phyloP scores from a whole-genome alignment of 2,797 vertebrate genomes.

The Diplodus sargus region DNA sequence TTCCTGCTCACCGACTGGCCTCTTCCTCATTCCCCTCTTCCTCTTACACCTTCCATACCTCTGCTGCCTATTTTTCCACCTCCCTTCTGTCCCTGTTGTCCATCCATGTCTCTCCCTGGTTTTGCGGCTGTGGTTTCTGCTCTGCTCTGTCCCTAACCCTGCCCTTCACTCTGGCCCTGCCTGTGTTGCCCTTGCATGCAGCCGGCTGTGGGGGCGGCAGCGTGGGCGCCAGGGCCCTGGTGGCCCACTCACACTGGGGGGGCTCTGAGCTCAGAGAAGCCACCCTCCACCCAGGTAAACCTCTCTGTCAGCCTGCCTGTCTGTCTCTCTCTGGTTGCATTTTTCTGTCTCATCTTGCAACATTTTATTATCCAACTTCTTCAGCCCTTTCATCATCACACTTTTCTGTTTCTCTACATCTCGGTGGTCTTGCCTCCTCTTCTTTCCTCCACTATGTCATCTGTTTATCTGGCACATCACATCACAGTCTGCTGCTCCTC shows the following conservation, averaged over 20 bases:
- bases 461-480: slow-evolving; percentile 33
- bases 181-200: slow-evolving; percentile 81
- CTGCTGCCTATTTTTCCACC: slow-evolving; percentile 31
- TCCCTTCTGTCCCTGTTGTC: slow-evolving; percentile 22
- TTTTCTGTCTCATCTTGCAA: slow-evolving; percentile 18
- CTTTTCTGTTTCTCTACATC: slow-evolving; percentile 5
- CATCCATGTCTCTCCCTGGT: slow-evolving; percentile 51
- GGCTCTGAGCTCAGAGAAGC: slow-evolving; percentile 78
- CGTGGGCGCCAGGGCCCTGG: slow-evolving; percentile 66
- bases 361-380: slow-evolving; percentile 11
- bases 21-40: slow-evolving; percentile 28
- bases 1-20: slow-evolving; percentile 37
- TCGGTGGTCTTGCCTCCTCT: slow-evolving; percentile 37
- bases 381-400: background rate
- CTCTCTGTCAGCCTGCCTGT: slow-evolving; percentile 44
- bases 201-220: slow-evolving; percentile 65
- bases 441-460: slow-evolving; percentile 26
- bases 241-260: slow-evolving; percentile 66
- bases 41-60: slow-evolving; percentile 27
- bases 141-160: slow-evolving; percentile 74
- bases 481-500: slow-evolving; percentile 32
- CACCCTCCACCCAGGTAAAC: slow-evolving; percentile 79
- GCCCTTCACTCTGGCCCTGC: slow-evolving; percentile 75
- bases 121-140: slow-evolving; percentile 73
- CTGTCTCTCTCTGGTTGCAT: slow-evolving; percentile 30